Evolutionary conservation across 2,113 vertebrate genomes (phyloP), one percentile per base, ranked within the genome.

Genomic region (Micronycteris hirsuta): DNA sequence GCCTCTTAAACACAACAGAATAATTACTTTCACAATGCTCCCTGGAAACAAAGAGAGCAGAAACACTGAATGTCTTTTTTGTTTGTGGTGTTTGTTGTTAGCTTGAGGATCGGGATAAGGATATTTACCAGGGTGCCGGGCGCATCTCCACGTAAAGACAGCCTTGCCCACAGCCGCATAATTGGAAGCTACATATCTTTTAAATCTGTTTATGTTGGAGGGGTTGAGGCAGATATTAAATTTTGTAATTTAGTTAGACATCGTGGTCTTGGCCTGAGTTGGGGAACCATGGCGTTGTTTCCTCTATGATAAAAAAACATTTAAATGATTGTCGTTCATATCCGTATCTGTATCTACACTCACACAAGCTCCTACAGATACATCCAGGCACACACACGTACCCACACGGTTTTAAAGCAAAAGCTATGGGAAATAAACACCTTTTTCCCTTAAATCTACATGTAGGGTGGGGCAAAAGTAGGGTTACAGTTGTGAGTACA

Each of bases 11-110:
- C 91, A 90, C 95, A 97, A 96, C 95, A 95, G 87, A 96, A 92
- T 74, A 96, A 97, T 96, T 94, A 81, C 94, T 97, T 97, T 96
- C 76, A 94, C 91, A 97, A 70, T 96, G 38, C 95, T 97, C 95
- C 54, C 96, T 96, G 85, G 93, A 93, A 94, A 84, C 91, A 96
- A 97, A 97, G 94, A 92, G 87, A 96, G 91, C 80, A 77, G 95
- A 97, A 89, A 63, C 70, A 95, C 7, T 94, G 95, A 95, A 89
- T 74, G 86, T 93, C 33, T 96, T 95, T 96, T 96, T 94, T 93
- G 97, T 97, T 82, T 94, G 91, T 93, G 86, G 33, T 81, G 61
- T 95, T 96, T 96, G 95, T 97, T 95, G 94, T 95, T 73, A 74
- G 89, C 97, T 73, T 15, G 76, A 89, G 92, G 85, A 93, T 96